Percentiles rank a stretch among this genome's conserved stretches.
Evolutionary conservation across 2,113 vertebrate genomes (phyloP).

Genomic region (Eurypyga helias): DNA sequence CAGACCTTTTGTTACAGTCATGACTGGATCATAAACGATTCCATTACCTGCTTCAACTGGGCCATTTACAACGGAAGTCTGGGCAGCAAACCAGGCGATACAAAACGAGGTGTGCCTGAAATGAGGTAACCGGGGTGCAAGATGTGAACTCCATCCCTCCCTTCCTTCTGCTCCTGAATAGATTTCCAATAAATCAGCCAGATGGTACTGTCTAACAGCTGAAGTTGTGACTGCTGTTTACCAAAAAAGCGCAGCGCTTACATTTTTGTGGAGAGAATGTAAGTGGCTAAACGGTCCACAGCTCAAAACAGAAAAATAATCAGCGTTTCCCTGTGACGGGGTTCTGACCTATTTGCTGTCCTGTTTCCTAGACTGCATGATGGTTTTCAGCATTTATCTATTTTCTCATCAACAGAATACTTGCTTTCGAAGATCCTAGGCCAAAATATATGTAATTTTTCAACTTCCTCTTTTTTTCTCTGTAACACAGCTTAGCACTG

Average conservation of each 20-base stretch:
- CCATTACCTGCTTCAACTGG: neutral
- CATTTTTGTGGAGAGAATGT: conserved; percentile 14
- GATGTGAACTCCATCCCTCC: neutral
- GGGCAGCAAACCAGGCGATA: neutral
- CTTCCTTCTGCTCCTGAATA: neutral
- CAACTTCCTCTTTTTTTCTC: neutral
- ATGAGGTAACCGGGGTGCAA: neutral
- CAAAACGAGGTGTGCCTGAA: neutral
- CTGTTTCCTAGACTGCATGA: neutral
- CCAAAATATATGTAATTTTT: neutral
- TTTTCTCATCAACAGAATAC: neutral
- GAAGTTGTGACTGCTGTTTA: neutral
- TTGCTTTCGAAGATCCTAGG: neutral
- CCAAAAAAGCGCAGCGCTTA: neutral
- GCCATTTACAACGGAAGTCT: neutral
- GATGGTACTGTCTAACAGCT: neutral
- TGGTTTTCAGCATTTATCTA: neutral
- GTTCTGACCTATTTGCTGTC: neutral
- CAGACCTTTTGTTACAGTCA: neutral
- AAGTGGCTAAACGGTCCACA: neutral
- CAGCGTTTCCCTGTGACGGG: neutral
- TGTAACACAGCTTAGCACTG: neutral
- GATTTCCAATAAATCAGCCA: neutral
- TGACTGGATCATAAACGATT: neutral
- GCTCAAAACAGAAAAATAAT: neutral